phyloP scores from a whole-genome alignment of 2,113 vertebrate genomes.

The Lichenostomus cassidix region DNA sequence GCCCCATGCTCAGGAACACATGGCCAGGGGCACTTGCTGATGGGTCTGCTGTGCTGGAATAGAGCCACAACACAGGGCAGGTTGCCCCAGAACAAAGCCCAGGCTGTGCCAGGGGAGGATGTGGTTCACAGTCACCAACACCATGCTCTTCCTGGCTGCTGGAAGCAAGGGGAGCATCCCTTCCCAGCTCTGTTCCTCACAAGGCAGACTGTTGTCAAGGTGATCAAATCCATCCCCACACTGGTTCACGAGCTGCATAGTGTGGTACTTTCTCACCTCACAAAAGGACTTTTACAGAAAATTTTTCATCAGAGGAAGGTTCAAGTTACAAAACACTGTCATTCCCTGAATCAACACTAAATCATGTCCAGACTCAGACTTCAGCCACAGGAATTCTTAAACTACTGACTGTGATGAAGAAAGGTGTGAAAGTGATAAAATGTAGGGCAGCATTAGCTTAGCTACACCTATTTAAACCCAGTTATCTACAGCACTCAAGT shows the following conservation, averaged over 20 bases:
- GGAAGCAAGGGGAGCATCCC: not conserved
- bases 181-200: not conserved
- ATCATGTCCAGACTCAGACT: not conserved
- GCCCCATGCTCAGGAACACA: not conserved
- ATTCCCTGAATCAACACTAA: not conserved
- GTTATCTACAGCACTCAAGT: not conserved
- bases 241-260: not conserved
- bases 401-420: not conserved
- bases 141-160: rapidly evolving
- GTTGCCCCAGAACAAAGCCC: not conserved
- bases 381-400: not conserved
- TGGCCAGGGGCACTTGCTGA: rapidly evolving
- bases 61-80: not conserved
- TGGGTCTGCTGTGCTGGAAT: rapidly evolving
- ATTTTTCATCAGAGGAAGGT: not conserved
- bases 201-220: not conserved
- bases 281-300: not conserved
- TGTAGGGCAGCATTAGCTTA: not conserved
- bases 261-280: not conserved
- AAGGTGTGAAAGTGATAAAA: not conserved
- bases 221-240: not conserved
- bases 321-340: not conserved
- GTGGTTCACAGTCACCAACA: not conserved
- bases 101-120: not conserved
- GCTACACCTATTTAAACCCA: not conserved